Evolutionary conservation across 1,140 invertebrate species (phyloP).

Genomic region (Ceratina australensis): DNA sequence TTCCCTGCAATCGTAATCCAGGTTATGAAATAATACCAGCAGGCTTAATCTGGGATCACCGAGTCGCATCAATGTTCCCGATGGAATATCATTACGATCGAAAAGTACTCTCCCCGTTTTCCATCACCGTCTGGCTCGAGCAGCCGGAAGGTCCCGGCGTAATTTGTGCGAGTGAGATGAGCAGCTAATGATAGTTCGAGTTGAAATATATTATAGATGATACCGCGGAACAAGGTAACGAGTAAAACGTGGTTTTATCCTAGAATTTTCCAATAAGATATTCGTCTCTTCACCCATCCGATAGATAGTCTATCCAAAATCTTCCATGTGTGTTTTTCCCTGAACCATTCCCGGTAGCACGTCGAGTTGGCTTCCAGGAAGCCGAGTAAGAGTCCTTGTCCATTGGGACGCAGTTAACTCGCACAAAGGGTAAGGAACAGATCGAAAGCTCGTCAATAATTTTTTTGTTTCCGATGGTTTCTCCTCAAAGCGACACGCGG

Average conservation of each 20-base stretch:
- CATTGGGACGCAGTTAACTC: not conserved
- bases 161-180: slow-evolving; percentile 40
- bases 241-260: slow-evolving; percentile 32
- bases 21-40: slow-evolving; percentile 57
- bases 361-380: not conserved
- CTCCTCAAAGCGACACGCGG: slow-evolving; percentile 22
- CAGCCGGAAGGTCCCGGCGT: not conserved
- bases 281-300: too few relatives aligned
- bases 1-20: slow-evolving; percentile 50
- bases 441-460: slow-evolving; percentile 7
- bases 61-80: slow-evolving; percentile 28
- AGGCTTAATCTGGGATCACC: slow-evolving; percentile 58
- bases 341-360: slow-evolving; percentile 15
- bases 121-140: not conserved
- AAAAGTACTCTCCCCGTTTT: slow-evolving; percentile 25
- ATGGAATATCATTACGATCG: slow-evolving; percentile 52
- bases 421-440: not conserved
- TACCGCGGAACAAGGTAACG: slow-evolving; percentile 35
- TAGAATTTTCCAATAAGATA: not conserved
- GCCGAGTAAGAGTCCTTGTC: not conserved
- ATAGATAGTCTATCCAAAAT: not conserved
- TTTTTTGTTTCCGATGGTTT: not conserved
- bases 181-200: slow-evolving; percentile 42
- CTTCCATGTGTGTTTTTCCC: not conserved
- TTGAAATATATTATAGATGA: slow-evolving; percentile 46